phyloP scores from a whole-genome alignment of 2,797 vertebrate genomes.

The Cichlasoma orientale region DNA sequence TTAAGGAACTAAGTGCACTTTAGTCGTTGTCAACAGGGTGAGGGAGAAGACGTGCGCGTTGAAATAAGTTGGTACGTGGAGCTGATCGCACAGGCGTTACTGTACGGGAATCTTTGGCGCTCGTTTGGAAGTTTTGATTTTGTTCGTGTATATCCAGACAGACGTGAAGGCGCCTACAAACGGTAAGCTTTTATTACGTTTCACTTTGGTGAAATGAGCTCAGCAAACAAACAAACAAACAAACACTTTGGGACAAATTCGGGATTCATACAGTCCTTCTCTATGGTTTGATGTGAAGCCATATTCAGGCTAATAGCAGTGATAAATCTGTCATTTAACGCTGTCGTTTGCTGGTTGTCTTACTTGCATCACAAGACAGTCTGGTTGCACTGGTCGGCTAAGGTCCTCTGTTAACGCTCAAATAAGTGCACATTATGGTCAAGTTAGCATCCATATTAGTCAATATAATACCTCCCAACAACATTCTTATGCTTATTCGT shows the following conservation, averaged over 20 bases:
- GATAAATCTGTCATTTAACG: background rate
- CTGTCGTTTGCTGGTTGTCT: constrained; percentile 8
- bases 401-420: background rate
- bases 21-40: constrained; percentile 74
- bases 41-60: constrained; percentile 15
- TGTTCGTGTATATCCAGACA: background rate
- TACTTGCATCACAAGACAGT: constrained; percentile 21
- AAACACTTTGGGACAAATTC: constrained; percentile 4
- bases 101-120: background rate
- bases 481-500: background rate
- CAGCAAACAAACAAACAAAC: background rate
- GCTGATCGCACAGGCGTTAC: background rate
- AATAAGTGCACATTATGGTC: background rate
- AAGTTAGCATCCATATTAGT: background rate
- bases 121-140: background rate
- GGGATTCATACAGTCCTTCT: background rate
- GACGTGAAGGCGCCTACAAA: constrained; percentile 32
- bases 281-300: background rate
- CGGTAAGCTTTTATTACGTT: constrained; percentile 44
- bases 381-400: constrained; percentile 26
- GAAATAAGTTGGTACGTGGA: constrained; percentile 42
- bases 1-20: constrained; percentile 72
- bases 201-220: constrained; percentile 10
- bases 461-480: background rate
- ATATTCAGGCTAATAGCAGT: background rate